These are phyloP conservation scores for Eretmocerus hayati DNA, from an alignment of 2,888 invertebrate species.

Conservation along the genomic window DNA sequence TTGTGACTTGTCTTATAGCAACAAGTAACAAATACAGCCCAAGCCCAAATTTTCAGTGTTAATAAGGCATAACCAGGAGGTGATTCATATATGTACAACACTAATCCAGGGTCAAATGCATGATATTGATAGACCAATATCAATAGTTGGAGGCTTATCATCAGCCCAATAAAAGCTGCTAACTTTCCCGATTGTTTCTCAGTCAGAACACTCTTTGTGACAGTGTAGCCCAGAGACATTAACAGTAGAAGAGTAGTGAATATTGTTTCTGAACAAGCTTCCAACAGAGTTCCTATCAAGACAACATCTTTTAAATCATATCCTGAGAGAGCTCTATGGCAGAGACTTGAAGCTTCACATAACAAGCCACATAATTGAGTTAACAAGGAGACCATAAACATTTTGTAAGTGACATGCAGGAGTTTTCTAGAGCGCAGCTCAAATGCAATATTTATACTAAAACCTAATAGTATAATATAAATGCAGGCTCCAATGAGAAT, in stretches of 20 bases:
- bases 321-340: constrained; percentile 73
- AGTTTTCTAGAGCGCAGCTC: constrained; percentile 73
- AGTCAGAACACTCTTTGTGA: constrained; percentile 76
- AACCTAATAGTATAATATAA: constrained; percentile 65
- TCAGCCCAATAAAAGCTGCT: constrained; percentile 72
- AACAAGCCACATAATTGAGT: constrained; percentile 66
- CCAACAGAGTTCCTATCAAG: constrained; percentile 61
- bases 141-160: constrained; percentile 63
- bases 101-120: constrained; percentile 86
- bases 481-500: constrained; percentile 67
- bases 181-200: constrained; percentile 67
- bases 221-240: constrained; percentile 84
- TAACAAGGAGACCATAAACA: constrained; percentile 67
- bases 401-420: constrained; percentile 81
- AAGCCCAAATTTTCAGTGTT: constrained; percentile 66
- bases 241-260: constrained; percentile 74
- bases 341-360: constrained; percentile 62
- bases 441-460: constrained; percentile 67
- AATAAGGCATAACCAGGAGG: constrained; percentile 82
- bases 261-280: constrained; percentile 65
- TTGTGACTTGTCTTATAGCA: constrained; percentile 46
- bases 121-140: constrained; percentile 76
- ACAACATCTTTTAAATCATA: constrained; percentile 48
- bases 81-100: constrained; percentile 84
- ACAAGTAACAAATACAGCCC: constrained; percentile 64